Evolutionary conservation across 2,888 invertebrate genomes (phyloP), one percentile per base, ranked within the genome.

Genomic region (Microplitis deprimator): DNA sequence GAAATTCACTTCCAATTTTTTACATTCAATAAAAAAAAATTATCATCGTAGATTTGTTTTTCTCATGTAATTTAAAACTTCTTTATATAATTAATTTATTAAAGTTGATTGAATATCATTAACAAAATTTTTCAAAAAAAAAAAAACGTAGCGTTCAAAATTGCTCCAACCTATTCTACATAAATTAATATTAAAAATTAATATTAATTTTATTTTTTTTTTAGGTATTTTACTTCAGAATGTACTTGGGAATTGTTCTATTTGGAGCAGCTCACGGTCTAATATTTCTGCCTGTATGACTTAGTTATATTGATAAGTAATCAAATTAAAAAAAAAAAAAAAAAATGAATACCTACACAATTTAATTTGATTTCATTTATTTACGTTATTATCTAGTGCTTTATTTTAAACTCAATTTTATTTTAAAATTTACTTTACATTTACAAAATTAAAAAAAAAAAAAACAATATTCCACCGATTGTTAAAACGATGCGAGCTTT

Each of bases 241-340:
- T 98, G 97, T 99, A 99, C 91, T 92, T 99, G 88, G 97, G 98
- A 77, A 99, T 99, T 85, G 99, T 99, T 75, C 87, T 99, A 78
- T 95, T 97, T 89, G 99, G 99, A 75, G 99, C 99, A 7, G 94
- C 97, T 5, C 99, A 99, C 90, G 99, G 99, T 17, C 94, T 99
- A 79, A 95, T 99, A 87, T 98, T 99, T 92, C 92, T 99, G 84
- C 99, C 99, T 7, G 98, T 99, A 79, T 93, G 99, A 86, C 94
- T 99, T 84, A 98, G 97, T 91, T 98, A 97, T 93, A 95, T 98
- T 89, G 99, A 99, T 96, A 89, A 94, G 94, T 79, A 69, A 41
- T 50, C 10, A 50, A 50, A n/a, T n/a, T 1, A 17, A 17, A 17
- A 17, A 17, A 17, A 20, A 41, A n/a, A n/a, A n/a, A n/a, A 38